A percentile compares a stretch with the other conserved stretches of the same genome.
phyloP scores from a whole-genome alignment of 2,113 vertebrate genomes.

The Periophthalmodon schlosseri region DNA sequence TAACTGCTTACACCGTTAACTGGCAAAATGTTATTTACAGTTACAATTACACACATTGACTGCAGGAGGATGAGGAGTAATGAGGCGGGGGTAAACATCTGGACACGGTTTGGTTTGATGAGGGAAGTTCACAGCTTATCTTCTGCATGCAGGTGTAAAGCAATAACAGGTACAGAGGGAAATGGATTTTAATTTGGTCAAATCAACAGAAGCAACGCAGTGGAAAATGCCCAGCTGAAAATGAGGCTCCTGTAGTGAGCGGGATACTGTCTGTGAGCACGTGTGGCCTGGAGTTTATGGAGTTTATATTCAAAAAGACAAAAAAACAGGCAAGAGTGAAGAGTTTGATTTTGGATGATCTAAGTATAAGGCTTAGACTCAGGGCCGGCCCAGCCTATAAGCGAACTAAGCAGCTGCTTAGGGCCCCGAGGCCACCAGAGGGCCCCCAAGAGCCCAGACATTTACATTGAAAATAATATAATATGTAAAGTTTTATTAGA shows the following conservation, averaged over 20 bases:
- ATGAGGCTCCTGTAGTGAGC: neutral
- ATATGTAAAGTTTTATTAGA: no score
- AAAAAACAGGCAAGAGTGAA: no score
- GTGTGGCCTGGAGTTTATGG: no score
- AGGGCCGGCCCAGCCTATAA: no score
- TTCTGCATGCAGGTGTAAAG: slow-evolving; percentile 33
- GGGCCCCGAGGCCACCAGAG: no score
- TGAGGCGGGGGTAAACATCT: neutral
- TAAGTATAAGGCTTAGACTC: no score
- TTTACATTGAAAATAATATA: no score
- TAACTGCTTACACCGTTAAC: slow-evolving; percentile 1
- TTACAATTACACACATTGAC: neutral
- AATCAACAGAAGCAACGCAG: neutral
- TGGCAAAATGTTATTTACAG: neutral
- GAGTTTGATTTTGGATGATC: no score
- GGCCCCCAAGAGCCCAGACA: no score
- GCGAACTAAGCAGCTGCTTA: no score
- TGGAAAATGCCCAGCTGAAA: neutral
- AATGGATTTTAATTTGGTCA: neutral
- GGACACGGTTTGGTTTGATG: neutral
- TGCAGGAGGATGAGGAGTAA: neutral
- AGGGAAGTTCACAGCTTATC: slow-evolving; percentile 3
- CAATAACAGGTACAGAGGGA: neutral
- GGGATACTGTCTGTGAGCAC: neutral
- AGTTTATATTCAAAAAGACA: neutral